phyloP scores from a whole-genome alignment of 2,888 invertebrate genomes.

The Athalia rosae region DNA sequence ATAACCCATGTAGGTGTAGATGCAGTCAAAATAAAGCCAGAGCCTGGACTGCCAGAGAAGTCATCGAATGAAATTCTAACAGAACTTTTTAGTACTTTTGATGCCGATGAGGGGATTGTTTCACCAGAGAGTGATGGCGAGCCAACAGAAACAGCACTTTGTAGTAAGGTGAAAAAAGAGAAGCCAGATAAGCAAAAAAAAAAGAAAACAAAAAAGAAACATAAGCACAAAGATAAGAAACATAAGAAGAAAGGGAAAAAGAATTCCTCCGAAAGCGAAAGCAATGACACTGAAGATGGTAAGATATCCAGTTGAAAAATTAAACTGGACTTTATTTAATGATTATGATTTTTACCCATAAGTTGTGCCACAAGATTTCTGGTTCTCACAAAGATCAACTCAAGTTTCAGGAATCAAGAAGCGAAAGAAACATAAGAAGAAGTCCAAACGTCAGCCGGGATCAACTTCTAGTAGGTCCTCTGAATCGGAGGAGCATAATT shows the following conservation, averaged over 20 bases:
- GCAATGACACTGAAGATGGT: constrained; percentile 62
- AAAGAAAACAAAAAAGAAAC: constrained; percentile 66
- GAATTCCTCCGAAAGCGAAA: constrained; percentile 67
- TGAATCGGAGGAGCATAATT: constrained; percentile 57
- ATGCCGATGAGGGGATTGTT: constrained; percentile 72
- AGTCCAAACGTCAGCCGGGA: constrained; percentile 66
- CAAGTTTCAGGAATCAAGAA: constrained; percentile 59
- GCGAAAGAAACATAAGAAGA: constrained; percentile 69
- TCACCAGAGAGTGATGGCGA: constrained; percentile 53
- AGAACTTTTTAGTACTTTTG: constrained; percentile 86
- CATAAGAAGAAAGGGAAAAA: constrained; percentile 73
- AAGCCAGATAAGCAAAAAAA: constrained; percentile 56
- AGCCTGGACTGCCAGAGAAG: constrained; percentile 75
- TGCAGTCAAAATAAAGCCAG: constrained; percentile 67
- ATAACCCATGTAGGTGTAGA: constrained; percentile 71
- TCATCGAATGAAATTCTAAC: constrained; percentile 88
- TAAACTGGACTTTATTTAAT: neutral
- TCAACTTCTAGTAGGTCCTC: constrained; percentile 59
- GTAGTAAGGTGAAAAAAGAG: constrained; percentile 49
- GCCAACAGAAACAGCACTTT: constrained; percentile 51
- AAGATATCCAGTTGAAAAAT: constrained; percentile 46
- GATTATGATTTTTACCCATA: neutral
- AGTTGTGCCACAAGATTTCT: no score
- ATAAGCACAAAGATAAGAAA: constrained; percentile 77
- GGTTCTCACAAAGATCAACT: neutral